A percentile compares a stretch with the other conserved stretches of the same genome.
These are phyloP conservation scores for Amphiduros pacificus DNA, from an alignment of 2,888 invertebrate species.

Conservation along the genomic window DNA sequence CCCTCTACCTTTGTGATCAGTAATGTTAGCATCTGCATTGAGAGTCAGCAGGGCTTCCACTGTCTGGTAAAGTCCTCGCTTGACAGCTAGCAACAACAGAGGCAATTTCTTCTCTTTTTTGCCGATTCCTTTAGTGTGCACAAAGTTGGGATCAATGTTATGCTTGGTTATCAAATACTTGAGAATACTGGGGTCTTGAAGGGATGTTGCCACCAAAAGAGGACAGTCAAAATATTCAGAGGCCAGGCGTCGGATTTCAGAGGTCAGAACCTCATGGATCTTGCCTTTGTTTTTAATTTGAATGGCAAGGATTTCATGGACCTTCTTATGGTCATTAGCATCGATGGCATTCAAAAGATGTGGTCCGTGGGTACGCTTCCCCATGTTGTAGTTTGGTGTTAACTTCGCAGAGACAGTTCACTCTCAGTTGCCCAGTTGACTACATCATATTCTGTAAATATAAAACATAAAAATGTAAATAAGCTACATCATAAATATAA, in stretches of 20 bases:
- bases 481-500: no score
- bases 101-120: slow-evolving; percentile 25
- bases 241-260: slow-evolving; percentile 31
- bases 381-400: no score
- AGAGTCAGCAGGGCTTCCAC: slow-evolving; percentile 31
- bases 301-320: slow-evolving; percentile 30
- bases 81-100: slow-evolving; percentile 27
- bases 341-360: slow-evolving; percentile 32
- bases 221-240: slow-evolving; percentile 32
- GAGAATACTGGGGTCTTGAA: slow-evolving; percentile 30
- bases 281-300: slow-evolving; percentile 29
- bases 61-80: slow-evolving; percentile 28
- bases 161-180: slow-evolving; percentile 29
- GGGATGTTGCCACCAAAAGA: slow-evolving; percentile 31
- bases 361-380: slow-evolving; percentile 34
- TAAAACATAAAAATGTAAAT: no score
- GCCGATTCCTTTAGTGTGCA: slow-evolving; percentile 25
- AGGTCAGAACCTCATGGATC: slow-evolving; percentile 24
- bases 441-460: no score
- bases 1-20: slow-evolving; percentile 34
- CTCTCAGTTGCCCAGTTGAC: no score
- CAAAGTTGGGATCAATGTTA: slow-evolving; percentile 29
- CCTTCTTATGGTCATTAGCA: slow-evolving; percentile 30
- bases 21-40: slow-evolving; percentile 30
- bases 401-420: no score